phyloP scores from a whole-genome alignment of 2,113 vertebrate species.

The Upupa epops region DNA sequence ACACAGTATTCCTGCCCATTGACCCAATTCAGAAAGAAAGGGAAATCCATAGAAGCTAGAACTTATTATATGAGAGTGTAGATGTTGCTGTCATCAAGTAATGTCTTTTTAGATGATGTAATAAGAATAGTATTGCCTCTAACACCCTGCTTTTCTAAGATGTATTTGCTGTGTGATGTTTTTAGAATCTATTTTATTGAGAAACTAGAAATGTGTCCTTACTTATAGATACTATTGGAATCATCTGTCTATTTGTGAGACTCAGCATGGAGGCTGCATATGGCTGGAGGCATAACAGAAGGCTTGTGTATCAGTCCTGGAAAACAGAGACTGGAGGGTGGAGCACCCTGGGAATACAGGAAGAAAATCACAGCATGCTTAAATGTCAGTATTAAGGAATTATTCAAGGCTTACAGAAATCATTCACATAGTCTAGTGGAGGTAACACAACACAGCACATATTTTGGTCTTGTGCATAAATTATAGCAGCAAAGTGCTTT shows the following conservation, averaged over 20 bases:
- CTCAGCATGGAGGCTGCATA: neutral
- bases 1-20: neutral
- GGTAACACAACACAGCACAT: neutral
- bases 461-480: neutral
- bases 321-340: neutral
- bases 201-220: neutral
- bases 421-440: neutral
- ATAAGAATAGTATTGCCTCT: neutral
- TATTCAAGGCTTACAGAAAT: neutral
- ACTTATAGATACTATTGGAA: neutral
- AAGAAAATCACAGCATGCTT: neutral
- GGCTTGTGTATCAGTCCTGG: neutral
- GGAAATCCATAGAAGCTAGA: neutral
- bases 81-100: neutral
- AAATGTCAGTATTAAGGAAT: neutral
- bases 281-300: neutral
- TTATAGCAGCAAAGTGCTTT: neutral
- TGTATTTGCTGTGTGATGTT: neutral
- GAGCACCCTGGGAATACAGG: neutral
- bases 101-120: neutral
- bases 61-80: neutral
- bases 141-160: neutral
- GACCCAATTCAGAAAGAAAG: neutral
- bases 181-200: conserved; percentile 1
- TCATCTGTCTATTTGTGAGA: neutral